Base-by-base conservation (phyloP, 2,888 invertebrate genomes). In the Hermaeophaga mercurialis region DNA sequence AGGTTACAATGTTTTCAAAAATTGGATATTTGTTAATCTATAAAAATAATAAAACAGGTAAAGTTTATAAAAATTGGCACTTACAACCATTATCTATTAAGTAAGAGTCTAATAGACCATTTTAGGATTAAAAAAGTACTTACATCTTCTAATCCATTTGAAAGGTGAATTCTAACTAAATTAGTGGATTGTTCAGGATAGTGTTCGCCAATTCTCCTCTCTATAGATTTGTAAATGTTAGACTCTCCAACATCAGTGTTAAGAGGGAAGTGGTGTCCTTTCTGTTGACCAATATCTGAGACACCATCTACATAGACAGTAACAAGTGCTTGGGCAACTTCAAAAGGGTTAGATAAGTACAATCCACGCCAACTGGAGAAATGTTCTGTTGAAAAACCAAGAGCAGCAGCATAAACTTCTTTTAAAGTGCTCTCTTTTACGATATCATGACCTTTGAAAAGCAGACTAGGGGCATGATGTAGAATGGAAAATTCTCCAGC, bases 331-430 rank as follows among this genome's bases (percentile, higher is more conserved):
- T 89, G 85, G n/a, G 91, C 87, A 43, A 88, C 81, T 57, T 82
- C 79, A 67, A 92, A 91, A 1, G 90, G 90, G 78, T 89, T 83
- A 3, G 75, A 77, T 33, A 91, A 82, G 52, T 79, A 81, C 63
- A 92, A 74, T 9, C 89, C 90, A 64, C 80, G 78, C 90, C 91
- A 91, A 63, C 84, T 80, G 9, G 84, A 82, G 68, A 82, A 83
- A 79, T 86, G 84, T 73, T 85, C 84, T n/a, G 86, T 85, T 8
- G 90, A 85, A 63, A 87, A 84, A 43, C 91, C 91, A 60, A 90
- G 79, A 46, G 85, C 78, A 54, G 88, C 87, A n/a, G 86, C 84
- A 62, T 86, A 84, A 4, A 91, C 82, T 74, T 91, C 91, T 70
- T 83, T 85, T 1, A 90, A 74, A 2, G 84, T 76, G 68, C 85